Percentiles rank a stretch among this genome's conserved stretches.
phyloP scores from a whole-genome alignment of 2,888 invertebrate genomes.

The Eilema griseolum region DNA sequence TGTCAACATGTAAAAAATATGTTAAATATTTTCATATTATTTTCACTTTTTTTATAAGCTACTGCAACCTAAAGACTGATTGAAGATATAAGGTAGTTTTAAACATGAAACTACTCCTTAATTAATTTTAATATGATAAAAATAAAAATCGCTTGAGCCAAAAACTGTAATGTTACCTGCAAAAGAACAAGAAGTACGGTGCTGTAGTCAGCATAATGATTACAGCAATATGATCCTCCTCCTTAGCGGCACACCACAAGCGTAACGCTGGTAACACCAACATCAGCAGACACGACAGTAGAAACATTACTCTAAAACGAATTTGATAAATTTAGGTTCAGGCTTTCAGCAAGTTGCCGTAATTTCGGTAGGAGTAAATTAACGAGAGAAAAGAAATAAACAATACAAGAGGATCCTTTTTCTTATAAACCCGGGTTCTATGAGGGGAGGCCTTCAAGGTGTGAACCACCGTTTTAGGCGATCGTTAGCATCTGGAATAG shows the following conservation, averaged over 20 bases:
- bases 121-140: not conserved
- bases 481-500: no score
- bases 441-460: no score
- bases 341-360: not conserved
- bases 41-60: no score
- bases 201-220: slow-evolving; percentile 98
- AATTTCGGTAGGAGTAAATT: not conserved
- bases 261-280: slow-evolving; percentile 94
- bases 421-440: no score
- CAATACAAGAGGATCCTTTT: not conserved
- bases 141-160: no score
- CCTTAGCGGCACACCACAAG: slow-evolving; percentile 93
- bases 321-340: not conserved
- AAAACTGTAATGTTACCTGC: slow-evolving; percentile 88
- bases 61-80: no score
- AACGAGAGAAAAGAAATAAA: not conserved
- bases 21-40: no score
- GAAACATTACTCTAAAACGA: slow-evolving; percentile 93
- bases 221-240: slow-evolving; percentile 96
- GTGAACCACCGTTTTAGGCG: no score
- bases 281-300: slow-evolving; percentile 96
- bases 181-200: slow-evolving; percentile 98
- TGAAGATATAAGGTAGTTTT: not conserved
- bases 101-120: not conserved
- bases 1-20: slow-evolving; percentile 67